Evolutionary conservation across 1,140 invertebrate species (phyloP).

Genomic region (Macrocentrus cingulum): DNA sequence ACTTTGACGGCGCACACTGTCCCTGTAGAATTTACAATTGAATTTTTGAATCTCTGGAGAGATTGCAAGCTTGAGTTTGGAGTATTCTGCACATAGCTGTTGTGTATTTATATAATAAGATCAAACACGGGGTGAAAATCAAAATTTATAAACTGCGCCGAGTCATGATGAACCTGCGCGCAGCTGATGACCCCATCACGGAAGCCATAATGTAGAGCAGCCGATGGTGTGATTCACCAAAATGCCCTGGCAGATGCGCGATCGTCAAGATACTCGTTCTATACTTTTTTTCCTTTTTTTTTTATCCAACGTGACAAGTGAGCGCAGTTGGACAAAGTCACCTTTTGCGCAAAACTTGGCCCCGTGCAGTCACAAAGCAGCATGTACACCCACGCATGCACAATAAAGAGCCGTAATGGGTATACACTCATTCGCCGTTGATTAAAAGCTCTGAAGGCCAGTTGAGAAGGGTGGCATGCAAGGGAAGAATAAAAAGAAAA

Average conservation of each 20-base stretch:
- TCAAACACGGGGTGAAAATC: conserved; percentile 39
- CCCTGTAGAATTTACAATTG: neutral
- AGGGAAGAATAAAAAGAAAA: neutral
- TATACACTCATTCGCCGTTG: conserved; percentile 56
- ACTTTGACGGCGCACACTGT: neutral
- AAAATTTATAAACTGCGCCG: conserved; percentile 16
- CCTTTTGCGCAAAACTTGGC: conserved; percentile 12
- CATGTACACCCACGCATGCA: conserved; percentile 54
- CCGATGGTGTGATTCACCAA: conserved; percentile 53
- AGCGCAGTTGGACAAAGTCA: conserved; percentile 30
- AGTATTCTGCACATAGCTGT: conserved; percentile 58
- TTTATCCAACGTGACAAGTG: conserved; percentile 52
- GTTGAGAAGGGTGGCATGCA: conserved; percentile 1
- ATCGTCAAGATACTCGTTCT: conserved; percentile 49
- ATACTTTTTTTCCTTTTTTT: conserved; percentile 1
- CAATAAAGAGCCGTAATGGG: conserved; percentile 53
- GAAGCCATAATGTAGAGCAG: conserved; percentile 50
- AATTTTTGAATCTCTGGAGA: conserved; percentile 7
- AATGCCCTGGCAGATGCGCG: conserved; percentile 54
- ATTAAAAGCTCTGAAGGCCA: conserved; percentile 50
- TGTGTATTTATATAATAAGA: conserved; percentile 57
- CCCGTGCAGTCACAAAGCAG: conserved; percentile 30
- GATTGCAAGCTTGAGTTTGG: conserved; percentile 21
- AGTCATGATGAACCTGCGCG: conserved; percentile 22
- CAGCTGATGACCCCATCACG: conserved; percentile 43